These are phyloP conservation scores for Puffinus mauretanicus DNA, from an alignment of 2,113 vertebrate genomes.

Conservation along the genomic window DNA sequence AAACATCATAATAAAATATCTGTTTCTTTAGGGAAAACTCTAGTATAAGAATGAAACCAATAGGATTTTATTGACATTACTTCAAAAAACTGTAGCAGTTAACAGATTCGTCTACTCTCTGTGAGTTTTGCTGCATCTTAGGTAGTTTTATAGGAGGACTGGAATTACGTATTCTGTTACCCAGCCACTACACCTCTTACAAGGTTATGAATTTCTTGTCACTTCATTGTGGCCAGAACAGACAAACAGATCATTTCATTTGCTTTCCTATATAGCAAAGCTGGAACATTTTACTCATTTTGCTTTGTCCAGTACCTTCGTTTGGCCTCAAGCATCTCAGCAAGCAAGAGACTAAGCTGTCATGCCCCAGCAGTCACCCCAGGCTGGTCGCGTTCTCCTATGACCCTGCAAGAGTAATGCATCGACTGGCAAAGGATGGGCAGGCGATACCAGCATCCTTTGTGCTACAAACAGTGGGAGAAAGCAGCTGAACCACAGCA, in stretches of 20 bases:
- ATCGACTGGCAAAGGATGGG: no score
- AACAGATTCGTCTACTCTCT: not conserved
- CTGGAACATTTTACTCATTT: not conserved
- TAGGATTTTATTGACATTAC: not conserved
- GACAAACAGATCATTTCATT: not conserved
- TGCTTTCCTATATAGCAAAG: not conserved
- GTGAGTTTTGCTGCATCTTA: not conserved
- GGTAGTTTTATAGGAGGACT: not conserved
- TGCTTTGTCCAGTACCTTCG: not conserved
- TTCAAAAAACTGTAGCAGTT: not conserved
- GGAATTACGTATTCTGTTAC: not conserved
- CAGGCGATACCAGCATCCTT: not conserved
- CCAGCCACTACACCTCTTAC: not conserved
- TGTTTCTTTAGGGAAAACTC: not conserved
- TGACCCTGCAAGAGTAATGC: not conserved
- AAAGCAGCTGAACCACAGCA: not conserved
- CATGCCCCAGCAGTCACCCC: rapidly evolving
- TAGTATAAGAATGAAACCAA: not conserved
- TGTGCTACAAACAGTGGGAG: not conserved
- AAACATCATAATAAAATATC: slow-evolving; percentile 5
- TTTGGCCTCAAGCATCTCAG: not conserved
- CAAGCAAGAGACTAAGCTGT: rapidly evolving
- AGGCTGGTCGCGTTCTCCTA: not conserved
- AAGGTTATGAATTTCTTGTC: not conserved
- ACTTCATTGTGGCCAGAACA: not conserved